These are phyloP conservation scores for Plotosus lineatus DNA, from an alignment of 2,113 vertebrate species.

Conservation along the genomic window DNA sequence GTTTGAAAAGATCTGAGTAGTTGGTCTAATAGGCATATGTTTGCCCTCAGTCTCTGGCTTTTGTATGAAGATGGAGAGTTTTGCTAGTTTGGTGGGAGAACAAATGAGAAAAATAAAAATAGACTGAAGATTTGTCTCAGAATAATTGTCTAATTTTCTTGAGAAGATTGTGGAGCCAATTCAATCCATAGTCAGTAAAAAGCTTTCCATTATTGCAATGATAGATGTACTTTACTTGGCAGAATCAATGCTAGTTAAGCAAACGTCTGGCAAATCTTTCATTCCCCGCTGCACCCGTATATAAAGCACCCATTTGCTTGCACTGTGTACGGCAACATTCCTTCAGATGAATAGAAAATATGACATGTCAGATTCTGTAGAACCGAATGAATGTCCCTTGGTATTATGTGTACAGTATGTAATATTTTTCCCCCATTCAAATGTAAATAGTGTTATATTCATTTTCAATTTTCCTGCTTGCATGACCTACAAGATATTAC, in stretches of 20 bases:
- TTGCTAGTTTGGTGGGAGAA: background rate
- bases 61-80: background rate
- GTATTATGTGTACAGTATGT: background rate
- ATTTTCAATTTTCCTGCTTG: background rate
- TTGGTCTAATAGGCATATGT: background rate
- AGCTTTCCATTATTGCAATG: background rate
- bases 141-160: background rate
- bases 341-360: conserved; percentile 9
- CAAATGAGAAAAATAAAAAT: background rate
- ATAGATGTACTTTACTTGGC: background rate
- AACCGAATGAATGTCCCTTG: conserved; percentile 2
- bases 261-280: background rate
- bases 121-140: background rate
- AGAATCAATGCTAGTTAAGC: background rate
- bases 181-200: background rate
- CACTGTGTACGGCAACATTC: background rate
- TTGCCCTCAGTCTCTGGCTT: background rate
- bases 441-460: conserved; percentile 11
- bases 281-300: background rate
- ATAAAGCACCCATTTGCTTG: background rate
- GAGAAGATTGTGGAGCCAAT: background rate
- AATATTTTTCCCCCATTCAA: background rate
- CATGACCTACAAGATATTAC: background rate
- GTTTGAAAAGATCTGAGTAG: background rate
- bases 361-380: conserved; percentile 1